Evolutionary conservation across 2,113 vertebrate species (phyloP).

Genomic region (Paramormyrops kingsleyae): DNA sequence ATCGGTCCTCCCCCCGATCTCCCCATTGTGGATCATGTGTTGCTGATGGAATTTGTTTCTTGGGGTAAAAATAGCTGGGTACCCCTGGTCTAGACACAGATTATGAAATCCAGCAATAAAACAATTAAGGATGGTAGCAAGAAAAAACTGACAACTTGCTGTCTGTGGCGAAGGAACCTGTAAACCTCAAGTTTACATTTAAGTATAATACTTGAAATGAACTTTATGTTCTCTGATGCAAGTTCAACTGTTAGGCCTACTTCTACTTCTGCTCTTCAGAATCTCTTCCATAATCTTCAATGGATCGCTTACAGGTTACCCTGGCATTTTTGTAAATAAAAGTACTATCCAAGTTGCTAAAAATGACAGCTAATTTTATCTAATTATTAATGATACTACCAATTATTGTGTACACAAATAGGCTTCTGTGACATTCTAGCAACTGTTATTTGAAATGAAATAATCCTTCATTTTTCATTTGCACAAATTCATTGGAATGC

Average conservation of each 20-base stretch:
- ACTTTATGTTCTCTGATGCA: neutral
- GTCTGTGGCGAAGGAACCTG: neutral
- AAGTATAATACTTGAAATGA: neutral
- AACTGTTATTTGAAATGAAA: neutral
- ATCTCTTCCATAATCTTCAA: neutral
- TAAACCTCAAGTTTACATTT: neutral
- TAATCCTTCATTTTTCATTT: neutral
- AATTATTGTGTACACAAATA: slow-evolving; percentile 2
- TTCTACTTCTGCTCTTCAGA: neutral
- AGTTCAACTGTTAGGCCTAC: neutral
- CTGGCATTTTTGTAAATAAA: neutral
- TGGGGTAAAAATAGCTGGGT: neutral
- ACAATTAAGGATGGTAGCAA: neutral
- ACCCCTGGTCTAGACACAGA: neutral
- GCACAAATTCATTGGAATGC: neutral
- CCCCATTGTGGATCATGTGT: neutral
- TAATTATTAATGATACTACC: neutral
- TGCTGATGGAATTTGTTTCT: neutral
- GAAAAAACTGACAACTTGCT: neutral
- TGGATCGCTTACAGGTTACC: neutral
- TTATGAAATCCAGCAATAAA: neutral
- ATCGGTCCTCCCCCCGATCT: neutral
- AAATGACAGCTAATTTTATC: neutral
- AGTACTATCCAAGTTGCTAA: neutral
- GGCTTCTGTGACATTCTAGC: neutral